phyloP scores from a whole-genome alignment of 1,140 invertebrate genomes.

The Battus philenor region DNA sequence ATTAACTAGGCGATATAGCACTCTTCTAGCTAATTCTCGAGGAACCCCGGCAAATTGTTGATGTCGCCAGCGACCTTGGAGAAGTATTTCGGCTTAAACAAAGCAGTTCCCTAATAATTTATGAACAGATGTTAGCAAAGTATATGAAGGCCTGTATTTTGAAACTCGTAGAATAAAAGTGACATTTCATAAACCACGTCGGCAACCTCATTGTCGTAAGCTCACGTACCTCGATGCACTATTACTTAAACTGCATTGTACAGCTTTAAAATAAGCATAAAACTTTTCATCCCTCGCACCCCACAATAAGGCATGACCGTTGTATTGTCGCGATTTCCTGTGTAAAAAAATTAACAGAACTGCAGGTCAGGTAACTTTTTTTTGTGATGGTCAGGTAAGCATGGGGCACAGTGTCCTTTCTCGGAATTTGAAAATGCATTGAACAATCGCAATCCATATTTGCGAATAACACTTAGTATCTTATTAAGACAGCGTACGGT shows the following conservation, averaged over 20 bases:
- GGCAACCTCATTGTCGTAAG: too few relatives aligned
- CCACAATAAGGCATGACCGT: constrained; percentile 29
- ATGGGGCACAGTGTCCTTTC: constrained; percentile 39
- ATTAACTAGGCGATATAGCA: too few relatives aligned
- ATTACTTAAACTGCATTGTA: constrained; percentile 13
- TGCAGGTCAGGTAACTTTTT: constrained; percentile 51
- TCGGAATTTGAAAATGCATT: constrained; percentile 30
- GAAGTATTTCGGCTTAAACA: too few relatives aligned
- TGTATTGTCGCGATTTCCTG: constrained; percentile 58
- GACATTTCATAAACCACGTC: too few relatives aligned
- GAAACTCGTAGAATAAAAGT: too few relatives aligned
- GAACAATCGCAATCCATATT: constrained; percentile 9
- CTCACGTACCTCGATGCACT: not conserved
- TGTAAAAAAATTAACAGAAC: constrained; percentile 32
- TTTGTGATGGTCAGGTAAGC: constrained; percentile 49
- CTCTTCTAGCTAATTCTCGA: too few relatives aligned
- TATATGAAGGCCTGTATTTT: too few relatives aligned
- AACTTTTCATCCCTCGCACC: constrained; percentile 22
- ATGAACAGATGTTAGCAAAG: too few relatives aligned
- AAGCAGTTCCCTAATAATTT: too few relatives aligned
- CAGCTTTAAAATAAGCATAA: constrained; percentile 20
- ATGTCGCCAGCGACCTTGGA: too few relatives aligned
- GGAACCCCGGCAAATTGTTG: too few relatives aligned
- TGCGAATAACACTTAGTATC: not conserved
- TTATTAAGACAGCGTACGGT: not conserved